Percentiles rank a stretch among this genome's conserved stretches.
Evolutionary conservation across 2,888 invertebrate genomes (phyloP).

Genomic region (Chaetogeoica ovagalla): DNA sequence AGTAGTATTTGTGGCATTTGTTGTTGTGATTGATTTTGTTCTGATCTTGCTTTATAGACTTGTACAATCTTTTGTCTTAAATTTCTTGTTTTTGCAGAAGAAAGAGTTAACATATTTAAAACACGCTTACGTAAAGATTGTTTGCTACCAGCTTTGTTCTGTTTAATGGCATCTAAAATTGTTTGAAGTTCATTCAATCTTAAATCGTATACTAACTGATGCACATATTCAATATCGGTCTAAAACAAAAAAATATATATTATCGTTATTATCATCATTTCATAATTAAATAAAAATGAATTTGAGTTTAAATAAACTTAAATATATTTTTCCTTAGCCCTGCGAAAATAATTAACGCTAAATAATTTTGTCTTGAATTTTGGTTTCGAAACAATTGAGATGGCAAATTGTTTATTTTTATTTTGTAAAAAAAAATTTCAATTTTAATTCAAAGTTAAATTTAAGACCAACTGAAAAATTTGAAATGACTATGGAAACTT

Average conservation of each 20-base stretch:
- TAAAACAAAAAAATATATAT: constrained; percentile 4
- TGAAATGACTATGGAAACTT: no score
- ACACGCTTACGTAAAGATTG: constrained; percentile 32
- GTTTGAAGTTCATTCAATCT: constrained; percentile 21
- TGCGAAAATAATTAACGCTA: no score
- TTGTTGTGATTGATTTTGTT: neutral
- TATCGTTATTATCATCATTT: no score
- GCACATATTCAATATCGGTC: constrained; percentile 38
- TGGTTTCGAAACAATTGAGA: no score
- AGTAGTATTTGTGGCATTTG: neutral
- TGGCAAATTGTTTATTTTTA: no score
- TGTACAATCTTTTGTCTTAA: constrained; percentile 35
- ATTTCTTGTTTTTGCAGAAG: constrained; percentile 6
- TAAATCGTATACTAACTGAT: constrained; percentile 42
- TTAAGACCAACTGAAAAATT: no score
- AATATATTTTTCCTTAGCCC: no score
- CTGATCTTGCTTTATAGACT: constrained; percentile 28
- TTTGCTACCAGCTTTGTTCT: constrained; percentile 35
- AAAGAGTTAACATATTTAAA: constrained; percentile 16
- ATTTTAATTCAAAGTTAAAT: no score
- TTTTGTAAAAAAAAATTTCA: no score
- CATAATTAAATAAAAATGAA: no score
- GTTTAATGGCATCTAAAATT: constrained; percentile 39
- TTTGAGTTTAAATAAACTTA: no score
- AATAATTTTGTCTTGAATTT: no score